Evolutionary conservation across 1,140 invertebrate species (phyloP).

Genomic region (Pseudomyrmex dendroicus): DNA sequence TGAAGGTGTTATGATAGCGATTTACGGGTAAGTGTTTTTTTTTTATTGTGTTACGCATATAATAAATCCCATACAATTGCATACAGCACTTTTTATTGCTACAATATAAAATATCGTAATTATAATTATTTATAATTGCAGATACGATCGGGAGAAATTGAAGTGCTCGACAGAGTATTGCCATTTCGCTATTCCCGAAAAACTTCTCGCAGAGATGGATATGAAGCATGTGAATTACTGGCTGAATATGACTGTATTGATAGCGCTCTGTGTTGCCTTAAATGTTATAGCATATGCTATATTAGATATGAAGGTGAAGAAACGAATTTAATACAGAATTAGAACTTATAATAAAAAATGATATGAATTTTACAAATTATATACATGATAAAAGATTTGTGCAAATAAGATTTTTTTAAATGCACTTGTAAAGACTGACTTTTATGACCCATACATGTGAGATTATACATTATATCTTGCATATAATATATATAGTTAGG

Average conservation of each 20-base stretch:
- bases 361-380: neutral
- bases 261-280: constrained; percentile 87
- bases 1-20: constrained; percentile 89
- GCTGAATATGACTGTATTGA: constrained; percentile 87
- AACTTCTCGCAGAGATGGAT: constrained; percentile 90
- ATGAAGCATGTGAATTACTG: constrained; percentile 90
- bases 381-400: too few species aligned
- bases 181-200: constrained; percentile 89
- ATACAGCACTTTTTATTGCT: too few species aligned
- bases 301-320: constrained; percentile 88
- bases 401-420: too few species aligned
- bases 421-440: too few species aligned
- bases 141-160: constrained; percentile 89
- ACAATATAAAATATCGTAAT: neutral
- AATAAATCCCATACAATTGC: too few species aligned
- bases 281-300: constrained; percentile 89
- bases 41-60: neutral
- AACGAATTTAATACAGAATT: constrained; percentile 75
- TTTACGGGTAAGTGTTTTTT: constrained; percentile 86
- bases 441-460: too few species aligned
- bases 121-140: constrained; percentile 85
- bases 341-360: neutral
- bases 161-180: constrained; percentile 89
- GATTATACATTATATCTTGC: too few species aligned
- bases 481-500: neutral